Base-by-base conservation (phyloP, 2,113 vertebrate genomes). In the Pardalotus punctatus region DNA sequence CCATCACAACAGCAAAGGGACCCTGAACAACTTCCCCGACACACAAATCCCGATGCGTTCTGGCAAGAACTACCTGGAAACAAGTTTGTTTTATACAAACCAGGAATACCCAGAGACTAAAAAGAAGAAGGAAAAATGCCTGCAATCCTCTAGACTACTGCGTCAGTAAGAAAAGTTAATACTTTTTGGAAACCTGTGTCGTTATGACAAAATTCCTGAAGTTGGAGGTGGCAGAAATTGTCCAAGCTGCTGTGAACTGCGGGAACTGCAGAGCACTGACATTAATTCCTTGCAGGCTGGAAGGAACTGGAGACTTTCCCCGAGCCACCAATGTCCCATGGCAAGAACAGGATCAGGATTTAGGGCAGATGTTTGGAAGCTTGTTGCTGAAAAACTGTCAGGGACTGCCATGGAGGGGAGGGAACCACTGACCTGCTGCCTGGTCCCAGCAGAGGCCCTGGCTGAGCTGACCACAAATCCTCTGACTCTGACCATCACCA, bases 251-350 rank as follows among this genome's bases (percentile, higher is more conserved):
- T 28, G 23, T 5, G 53, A 82, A 66, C 64, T 24, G 57, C 8
- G 1, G 70, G 42, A 47, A 64, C 57, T 17, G 2, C 38, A n/a
- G 72, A 76, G 57, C 65, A 18, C 31, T 16, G 16, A 43, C n/a
- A 50, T 6, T 1, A 71, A 81, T 8, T 54, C 64, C 56, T 43
- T n/a, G 5, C 40, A 60, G 58, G 20, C 25, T 83, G 93, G 45
- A 47, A 74, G 42, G 45, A 74, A 50, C 1, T 35, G 2, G 9
- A 84, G 72, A 25, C 45, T 12, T 27, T 69, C 14, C 31, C 40
- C 8, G 0, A 0, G 27, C 38, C 57, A 31, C 56, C 2, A 6
- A 70, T 40, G 54, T 2, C 31, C 85, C 29, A 23, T 0, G 0
- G 36, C 47, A 56, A 56, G 28, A 76, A 22, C 0, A 9, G n/a